Percentiles rank a stretch among this genome's conserved stretches.
Conservation (phyloP, 2,113 vertebrate species). For the Naja naja region DNA sequence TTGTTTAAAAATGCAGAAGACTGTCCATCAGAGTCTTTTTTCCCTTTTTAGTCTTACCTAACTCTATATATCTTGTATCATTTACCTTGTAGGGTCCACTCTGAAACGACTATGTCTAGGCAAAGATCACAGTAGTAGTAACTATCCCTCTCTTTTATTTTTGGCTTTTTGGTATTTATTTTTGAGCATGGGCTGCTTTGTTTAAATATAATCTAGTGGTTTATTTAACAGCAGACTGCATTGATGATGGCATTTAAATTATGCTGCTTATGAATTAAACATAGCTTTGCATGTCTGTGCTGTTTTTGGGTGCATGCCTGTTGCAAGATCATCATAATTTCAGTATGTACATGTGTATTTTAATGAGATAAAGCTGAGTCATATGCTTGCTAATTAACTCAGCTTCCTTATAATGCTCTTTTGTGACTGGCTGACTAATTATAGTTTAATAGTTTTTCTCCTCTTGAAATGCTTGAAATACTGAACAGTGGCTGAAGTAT, state of each 20-base stretch:
- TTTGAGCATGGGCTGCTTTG: constrained; percentile 76
- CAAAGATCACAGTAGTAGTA: constrained; percentile 99
- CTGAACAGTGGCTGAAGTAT: constrained; percentile 34
- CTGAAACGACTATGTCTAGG: constrained; percentile 99
- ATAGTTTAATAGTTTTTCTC: constrained; percentile 23
- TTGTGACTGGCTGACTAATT: constrained; percentile 52
- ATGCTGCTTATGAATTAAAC: constrained; percentile 37
- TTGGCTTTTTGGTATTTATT: constrained; percentile 74
- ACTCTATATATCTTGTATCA: constrained; percentile 94
- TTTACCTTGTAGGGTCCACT: constrained; percentile 97
- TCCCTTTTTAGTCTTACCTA: constrained; percentile 77
- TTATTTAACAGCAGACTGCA: constrained; percentile 42
- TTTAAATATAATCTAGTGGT: constrained; percentile 62
- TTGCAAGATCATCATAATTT: constrained; percentile 43
- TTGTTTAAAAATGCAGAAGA: constrained; percentile 83
- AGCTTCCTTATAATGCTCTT: constrained; percentile 47
- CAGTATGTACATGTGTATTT: constrained; percentile 53
- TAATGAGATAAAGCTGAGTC: constrained; percentile 33
- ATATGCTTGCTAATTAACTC: constrained; percentile 50
- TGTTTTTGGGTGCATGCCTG: constrained; percentile 57
- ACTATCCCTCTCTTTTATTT: constrained; percentile 82
- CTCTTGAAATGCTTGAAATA: constrained; percentile 56
- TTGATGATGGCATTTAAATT: constrained; percentile 15
- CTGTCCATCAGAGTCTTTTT: constrained; percentile 74
- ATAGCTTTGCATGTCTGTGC: constrained; percentile 53